Conservation (phyloP, 2,797 vertebrate species). For the Sparus aurata region DNA sequence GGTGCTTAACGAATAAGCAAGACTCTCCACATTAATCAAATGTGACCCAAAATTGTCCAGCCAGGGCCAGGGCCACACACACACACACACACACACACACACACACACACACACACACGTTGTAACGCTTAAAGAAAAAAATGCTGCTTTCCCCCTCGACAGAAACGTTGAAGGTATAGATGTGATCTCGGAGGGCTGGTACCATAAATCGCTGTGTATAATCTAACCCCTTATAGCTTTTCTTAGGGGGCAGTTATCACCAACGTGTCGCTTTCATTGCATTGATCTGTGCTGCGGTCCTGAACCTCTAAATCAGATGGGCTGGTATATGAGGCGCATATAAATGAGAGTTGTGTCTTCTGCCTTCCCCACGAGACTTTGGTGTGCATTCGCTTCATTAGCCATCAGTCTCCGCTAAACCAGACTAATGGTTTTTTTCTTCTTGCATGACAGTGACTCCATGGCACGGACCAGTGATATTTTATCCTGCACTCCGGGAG, state of each 20-base stretch:
- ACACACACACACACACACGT: conserved; percentile 29
- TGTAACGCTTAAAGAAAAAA: conserved; percentile 45
- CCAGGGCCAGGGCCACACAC: conserved; percentile 39
- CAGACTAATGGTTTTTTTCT: conserved; percentile 71
- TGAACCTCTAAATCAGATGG: conserved; percentile 77
- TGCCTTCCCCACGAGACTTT: conserved; percentile 65
- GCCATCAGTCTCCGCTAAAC: conserved; percentile 71
- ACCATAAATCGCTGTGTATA: conserved; percentile 46
- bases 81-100: too few relatives aligned
- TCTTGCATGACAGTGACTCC: conserved; percentile 67
- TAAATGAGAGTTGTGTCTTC: conserved; percentile 79
- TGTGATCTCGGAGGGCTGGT: neutral
- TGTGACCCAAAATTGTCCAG: conserved; percentile 79
- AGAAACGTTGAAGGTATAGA: conserved; percentile 24
- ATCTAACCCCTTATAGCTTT: conserved; percentile 62
- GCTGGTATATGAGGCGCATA: conserved; percentile 75
- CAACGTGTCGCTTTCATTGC: conserved; percentile 54
- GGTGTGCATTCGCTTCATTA: conserved; percentile 76
- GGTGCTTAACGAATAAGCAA: conserved; percentile 65
- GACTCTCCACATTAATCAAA: conserved; percentile 76
- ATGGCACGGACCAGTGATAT: conserved; percentile 55
- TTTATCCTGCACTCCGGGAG: conserved; percentile 16
- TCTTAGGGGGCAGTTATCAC: conserved; percentile 51
- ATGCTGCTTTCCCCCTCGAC: conserved; percentile 12
- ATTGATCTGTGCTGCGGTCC: conserved; percentile 63